Base-by-base conservation (phyloP, 2,888 invertebrate species). In the Pantelozetes paolii region DNA sequence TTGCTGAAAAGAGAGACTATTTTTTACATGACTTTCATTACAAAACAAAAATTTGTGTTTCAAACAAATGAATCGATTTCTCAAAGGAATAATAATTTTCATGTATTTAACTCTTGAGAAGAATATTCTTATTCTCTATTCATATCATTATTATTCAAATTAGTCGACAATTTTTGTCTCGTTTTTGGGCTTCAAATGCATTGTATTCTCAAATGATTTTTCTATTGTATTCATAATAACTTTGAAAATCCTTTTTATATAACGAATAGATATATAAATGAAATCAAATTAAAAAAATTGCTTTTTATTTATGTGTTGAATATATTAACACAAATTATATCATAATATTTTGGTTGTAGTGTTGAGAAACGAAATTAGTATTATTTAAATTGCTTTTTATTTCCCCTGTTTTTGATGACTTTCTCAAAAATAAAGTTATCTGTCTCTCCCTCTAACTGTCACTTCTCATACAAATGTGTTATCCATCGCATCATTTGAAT, bases 101-200 rank as follows among this genome's bases (percentile, higher is more conserved):
- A 20, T 54, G 18, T 54, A 54, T 54, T 26, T 50, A 2, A n/a
- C 20, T 26, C 54, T 9, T 23, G 26, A 5, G 26, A 13, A 54
- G 11, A n/a, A 23, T 20, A 54, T 26, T 54, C 54, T 54, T 54
- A 23, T 54, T 54, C 11, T 3, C 9, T 23, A 54, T 54, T 54
- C 54, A 15, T 45, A 8, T 36, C 15, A 23, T 54, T 54, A 54
- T 54, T 54, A 54, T 54, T 54, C 54, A 54, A 54, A 54, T 54
- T 54, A 54, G 9, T 50, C 11, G 26, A 54, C 26, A 54, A 54
- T 54, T 54, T 54, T 54, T 8, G 3, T 20, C n/a, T 50, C 50
- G 2, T 50, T 50, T 54, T 26, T 50, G 2, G 9, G 23, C 9
- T 26, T 26, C 1, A 54, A 26, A 54, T 26, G 6, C 26, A 54